These are phyloP conservation scores for Aldrovandia affinis DNA, from an alignment of 2,797 vertebrate species.

Conservation along the genomic window DNA sequence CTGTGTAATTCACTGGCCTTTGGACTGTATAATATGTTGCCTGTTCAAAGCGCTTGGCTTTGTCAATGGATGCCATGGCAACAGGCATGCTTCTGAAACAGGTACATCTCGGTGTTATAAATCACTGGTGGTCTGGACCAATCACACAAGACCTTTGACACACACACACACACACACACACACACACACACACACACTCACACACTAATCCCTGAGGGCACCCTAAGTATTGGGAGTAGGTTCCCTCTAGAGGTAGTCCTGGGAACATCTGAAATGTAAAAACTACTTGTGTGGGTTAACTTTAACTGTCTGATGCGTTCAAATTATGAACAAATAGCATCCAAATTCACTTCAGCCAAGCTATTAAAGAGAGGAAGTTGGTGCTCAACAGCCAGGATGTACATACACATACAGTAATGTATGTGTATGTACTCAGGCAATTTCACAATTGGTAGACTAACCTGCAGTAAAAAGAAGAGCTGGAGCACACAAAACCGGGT, in stretches of 20 bases:
- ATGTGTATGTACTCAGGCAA: too few relatives aligned
- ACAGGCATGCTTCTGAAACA: constrained; percentile 29
- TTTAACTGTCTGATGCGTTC: neutral
- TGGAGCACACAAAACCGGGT: too few relatives aligned
- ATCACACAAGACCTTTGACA: constrained; percentile 31
- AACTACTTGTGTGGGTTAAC: neutral
- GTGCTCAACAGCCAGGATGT: too few relatives aligned
- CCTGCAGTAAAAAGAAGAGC: too few relatives aligned
- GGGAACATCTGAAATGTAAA: neutral
- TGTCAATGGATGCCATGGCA: constrained; percentile 31
- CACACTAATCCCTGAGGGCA: constrained; percentile 24
- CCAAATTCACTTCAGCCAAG: too few relatives aligned
- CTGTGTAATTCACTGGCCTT: constrained; percentile 49
- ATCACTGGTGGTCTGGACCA: constrained; percentile 31
- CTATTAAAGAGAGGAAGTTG: too few relatives aligned
- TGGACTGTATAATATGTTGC: neutral
- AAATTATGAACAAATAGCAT: too few relatives aligned
- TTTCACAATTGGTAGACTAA: too few relatives aligned
- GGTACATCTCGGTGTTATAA: constrained; percentile 30
- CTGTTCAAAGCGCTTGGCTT: constrained; percentile 37
- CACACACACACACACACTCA: constrained; percentile 22
- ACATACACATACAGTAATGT: too few relatives aligned
- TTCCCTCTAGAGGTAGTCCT: neutral
- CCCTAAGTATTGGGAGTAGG: constrained; percentile 8
- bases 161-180: too few relatives aligned